A percentile compares a stretch with the other conserved stretches of the same genome.
Conservation (phyloP, 1,140 invertebrate species). For the Cryptotermes secundus region DNA sequence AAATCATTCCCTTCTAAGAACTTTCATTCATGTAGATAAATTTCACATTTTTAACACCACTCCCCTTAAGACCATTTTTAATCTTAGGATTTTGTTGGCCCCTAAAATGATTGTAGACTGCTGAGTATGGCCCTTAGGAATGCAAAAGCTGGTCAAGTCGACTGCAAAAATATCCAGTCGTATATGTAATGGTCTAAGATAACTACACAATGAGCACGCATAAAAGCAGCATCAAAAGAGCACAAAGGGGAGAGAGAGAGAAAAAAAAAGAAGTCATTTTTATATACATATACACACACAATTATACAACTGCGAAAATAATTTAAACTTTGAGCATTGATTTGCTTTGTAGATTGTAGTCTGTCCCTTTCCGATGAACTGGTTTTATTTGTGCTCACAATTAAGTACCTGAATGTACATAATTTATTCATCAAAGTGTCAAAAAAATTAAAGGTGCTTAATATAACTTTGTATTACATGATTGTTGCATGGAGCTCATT, state of each 20-base stretch:
- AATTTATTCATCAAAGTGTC: neutral
- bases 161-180: neutral
- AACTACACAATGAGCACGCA: neutral
- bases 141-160: neutral
- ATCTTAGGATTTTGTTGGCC: neutral
- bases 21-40: no score
- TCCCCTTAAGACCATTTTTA: neutral
- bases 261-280: neutral
- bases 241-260: neutral
- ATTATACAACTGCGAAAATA: slow-evolving; percentile 13
- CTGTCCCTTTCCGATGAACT: neutral
- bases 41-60: neutral
- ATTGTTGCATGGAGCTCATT: neutral
- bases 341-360: neutral
- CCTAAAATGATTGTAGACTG: slow-evolving; percentile 10
- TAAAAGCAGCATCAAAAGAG: neutral
- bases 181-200: neutral
- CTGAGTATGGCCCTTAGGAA: neutral
- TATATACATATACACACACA: neutral
- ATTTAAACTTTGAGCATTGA: slow-evolving; percentile 7
- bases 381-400: slow-evolving; percentile 2
- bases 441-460: neutral
- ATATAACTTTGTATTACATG: neutral
- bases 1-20: no score
- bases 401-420: neutral